phyloP scores from a whole-genome alignment of 2,888 invertebrate species.

The Aporophyla nigra region DNA sequence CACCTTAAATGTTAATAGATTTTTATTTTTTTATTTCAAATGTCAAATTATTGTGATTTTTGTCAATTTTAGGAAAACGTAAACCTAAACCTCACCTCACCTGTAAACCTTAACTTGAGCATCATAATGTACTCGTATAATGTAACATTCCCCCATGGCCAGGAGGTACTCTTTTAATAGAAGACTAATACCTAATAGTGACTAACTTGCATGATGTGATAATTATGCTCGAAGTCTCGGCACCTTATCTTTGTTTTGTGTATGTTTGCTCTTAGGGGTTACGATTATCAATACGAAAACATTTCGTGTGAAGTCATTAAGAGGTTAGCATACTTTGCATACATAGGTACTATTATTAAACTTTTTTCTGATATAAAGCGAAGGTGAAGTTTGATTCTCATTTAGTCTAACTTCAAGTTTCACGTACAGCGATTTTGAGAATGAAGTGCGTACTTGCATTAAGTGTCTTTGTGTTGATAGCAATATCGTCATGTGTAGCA shows the following conservation, averaged over 20 bases:
- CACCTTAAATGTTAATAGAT: constrained; percentile 18
- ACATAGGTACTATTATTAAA: background rate
- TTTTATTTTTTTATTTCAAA: constrained; percentile 20
- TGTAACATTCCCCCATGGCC: background rate
- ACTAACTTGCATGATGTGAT: constrained; percentile 13
- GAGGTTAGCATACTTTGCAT: constrained; percentile 11
- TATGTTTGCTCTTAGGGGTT: constrained; percentile 41
- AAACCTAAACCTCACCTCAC: too few species aligned
- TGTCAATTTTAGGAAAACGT: background rate
- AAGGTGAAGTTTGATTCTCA: background rate
- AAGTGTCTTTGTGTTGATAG: constrained; percentile 68
- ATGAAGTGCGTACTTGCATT: constrained; percentile 77
- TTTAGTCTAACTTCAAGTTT: constrained; percentile 1
- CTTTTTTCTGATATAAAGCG: constrained; percentile 9
- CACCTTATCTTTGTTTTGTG: constrained; percentile 35
- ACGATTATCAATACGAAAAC: constrained; percentile 54
- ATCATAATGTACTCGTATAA: background rate
- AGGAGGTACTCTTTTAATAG: constrained; percentile 7
- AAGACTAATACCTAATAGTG: constrained; percentile 22
- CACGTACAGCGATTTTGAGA: constrained; percentile 20
- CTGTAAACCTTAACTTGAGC: too few species aligned
- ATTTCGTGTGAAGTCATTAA: constrained; percentile 32
- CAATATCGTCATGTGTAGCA: constrained; percentile 73
- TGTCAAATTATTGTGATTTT: background rate
- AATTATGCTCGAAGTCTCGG: background rate